phyloP scores from a whole-genome alignment of 2,888 invertebrate genomes.

The Mesorhabditis spiculigera region DNA sequence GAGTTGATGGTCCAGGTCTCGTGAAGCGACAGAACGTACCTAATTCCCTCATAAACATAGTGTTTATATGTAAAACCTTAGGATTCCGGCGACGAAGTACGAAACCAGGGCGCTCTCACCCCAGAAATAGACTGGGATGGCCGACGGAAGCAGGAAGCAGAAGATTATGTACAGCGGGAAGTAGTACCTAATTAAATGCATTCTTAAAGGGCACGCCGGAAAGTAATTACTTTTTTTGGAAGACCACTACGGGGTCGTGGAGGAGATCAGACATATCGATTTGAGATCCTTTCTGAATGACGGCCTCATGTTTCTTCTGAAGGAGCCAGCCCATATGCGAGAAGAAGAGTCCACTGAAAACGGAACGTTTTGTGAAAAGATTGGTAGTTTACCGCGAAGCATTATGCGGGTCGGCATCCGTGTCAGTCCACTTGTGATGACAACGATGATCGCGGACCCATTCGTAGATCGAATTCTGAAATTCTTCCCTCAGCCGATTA shows the following conservation, averaged over 20 bases:
- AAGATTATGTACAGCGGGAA: conserved; percentile 72
- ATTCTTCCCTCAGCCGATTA: not conserved
- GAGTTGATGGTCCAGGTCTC: conserved; percentile 81
- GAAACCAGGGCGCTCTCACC: conserved; percentile 74
- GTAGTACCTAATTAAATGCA: conserved; percentile 67
- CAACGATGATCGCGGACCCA: conserved; percentile 80
- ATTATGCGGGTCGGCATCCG: conserved; percentile 87
- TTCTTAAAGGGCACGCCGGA: no score
- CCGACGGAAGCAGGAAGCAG: conserved; percentile 77
- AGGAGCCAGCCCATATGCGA: conserved; percentile 90
- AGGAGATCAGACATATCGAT: conserved; percentile 79
- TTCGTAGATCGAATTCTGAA: conserved; percentile 77
- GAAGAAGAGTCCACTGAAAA: conserved; percentile 87
- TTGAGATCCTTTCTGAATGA: conserved; percentile 69
- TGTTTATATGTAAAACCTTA: conserved; percentile 69
- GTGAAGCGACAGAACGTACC: conserved; percentile 71
- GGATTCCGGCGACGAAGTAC: conserved; percentile 73
- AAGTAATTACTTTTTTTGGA: conserved; percentile 73
- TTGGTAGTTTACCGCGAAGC: not conserved
- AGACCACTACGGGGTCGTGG: conserved; percentile 74
- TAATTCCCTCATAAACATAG: not conserved
- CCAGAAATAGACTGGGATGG: conserved; percentile 78
- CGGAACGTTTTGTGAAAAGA: conserved; percentile 56
- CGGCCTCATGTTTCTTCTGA: conserved; percentile 77
- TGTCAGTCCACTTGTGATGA: conserved; percentile 87